Evolutionary conservation across 1,140 invertebrate species (phyloP), one percentile per base, ranked within the genome.

Genomic region (Aphis craccivora): DNA sequence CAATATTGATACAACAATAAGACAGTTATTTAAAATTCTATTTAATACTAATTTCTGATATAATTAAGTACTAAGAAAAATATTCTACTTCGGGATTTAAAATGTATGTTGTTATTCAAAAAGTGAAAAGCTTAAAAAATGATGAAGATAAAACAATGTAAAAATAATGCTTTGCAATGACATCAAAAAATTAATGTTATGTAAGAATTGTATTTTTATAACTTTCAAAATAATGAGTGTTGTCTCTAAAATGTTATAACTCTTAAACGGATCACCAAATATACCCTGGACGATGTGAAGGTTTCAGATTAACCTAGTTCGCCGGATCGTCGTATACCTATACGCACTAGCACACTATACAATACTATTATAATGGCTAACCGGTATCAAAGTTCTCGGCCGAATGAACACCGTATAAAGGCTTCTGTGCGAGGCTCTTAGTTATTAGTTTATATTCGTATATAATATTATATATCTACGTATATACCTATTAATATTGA

Each of bases 371-470:
- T 25, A 86, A 87, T n/a, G 84, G 30, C 40, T 48, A 48, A 87
- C 43, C 45, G 35, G 43, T 87, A 87, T 87, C 84, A 48, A 87
- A 87, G 84, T 87, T 87, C 45, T 30, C 84, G 35, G 43, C 8
- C 14, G 84, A 48, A 43, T 48, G 84, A 87, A 48, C 30, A 87
- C 4, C 11, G 40, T 25, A n/a, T n/a, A 86, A 86, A 86, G 40
- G 40, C 22, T 23, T 8, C 83, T n/a, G 60, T 1, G 5, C 14
- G 14, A 76, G 60, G 3, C 60, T 76, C 60, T n/a, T 76, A 76
- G 60, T 67, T 67, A 67, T 67, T 67, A 67, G 60, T 76, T 76
- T 76, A n/a, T 76, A 76, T 76, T 76, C 30, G n/a, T 18, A 67
- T 67, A 67, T 76, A n/a, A 67, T 67, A 67, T n/a, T 6, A n/a